Conservation (phyloP, 2,797 vertebrate genomes). For the Cyprinella venusta region DNA sequence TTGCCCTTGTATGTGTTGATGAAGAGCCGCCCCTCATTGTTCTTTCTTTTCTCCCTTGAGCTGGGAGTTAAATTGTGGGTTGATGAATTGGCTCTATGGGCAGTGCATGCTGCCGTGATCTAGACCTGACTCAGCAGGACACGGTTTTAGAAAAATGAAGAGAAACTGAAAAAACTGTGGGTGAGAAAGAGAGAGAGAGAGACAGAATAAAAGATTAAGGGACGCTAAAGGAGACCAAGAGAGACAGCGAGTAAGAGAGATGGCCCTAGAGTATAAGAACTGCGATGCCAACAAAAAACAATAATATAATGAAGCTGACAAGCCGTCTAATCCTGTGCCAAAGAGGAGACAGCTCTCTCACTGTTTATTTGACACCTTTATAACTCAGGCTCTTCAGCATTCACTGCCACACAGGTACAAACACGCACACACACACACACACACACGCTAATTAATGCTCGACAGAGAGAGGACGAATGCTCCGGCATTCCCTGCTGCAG, state of each 20-base stretch:
- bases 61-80: constrained; percentile 13
- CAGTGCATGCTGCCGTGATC: constrained; percentile 21
- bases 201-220: constrained; percentile 19
- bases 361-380: constrained; percentile 49
- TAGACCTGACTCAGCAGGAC: constrained; percentile 54
- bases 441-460: constrained; percentile 30
- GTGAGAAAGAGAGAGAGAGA: constrained; percentile 14
- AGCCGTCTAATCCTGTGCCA: constrained; percentile 21
- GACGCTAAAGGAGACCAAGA: not conserved
- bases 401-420: not conserved
- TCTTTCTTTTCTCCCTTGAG: constrained; percentile 17
- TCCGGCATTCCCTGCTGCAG: not conserved
- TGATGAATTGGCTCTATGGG: constrained; percentile 51
- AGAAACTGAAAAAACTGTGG: constrained; percentile 6
- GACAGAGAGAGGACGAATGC: not conserved
- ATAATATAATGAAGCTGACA: constrained; percentile 43
- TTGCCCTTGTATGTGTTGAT: constrained; percentile 29
- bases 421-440: not conserved
- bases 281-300: constrained; percentile 25
- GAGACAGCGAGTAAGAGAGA: constrained; percentile 15
- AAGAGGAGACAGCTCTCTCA: constrained; percentile 15
- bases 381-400: constrained; percentile 27
- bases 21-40: constrained; percentile 12
- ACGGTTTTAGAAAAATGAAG: constrained; percentile 17
- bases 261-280: constrained; percentile 14